Evolutionary conservation across 2,797 vertebrate genomes (phyloP).

Genomic region (Pseudotriccus pelzelni): DNA sequence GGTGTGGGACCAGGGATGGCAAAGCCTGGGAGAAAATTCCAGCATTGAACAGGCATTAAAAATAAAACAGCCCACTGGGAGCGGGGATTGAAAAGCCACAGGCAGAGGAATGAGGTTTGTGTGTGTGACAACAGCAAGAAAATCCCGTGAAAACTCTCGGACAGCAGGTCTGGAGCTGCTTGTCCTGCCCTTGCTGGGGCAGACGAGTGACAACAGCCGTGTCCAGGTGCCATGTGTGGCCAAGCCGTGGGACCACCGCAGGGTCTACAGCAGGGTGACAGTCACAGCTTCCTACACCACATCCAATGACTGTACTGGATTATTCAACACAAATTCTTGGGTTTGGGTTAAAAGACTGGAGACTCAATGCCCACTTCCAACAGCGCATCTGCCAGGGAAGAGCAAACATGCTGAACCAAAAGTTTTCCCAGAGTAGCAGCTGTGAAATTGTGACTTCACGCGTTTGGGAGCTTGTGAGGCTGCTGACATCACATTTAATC

Average conservation of each 20-base stretch:
- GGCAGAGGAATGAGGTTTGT: neutral
- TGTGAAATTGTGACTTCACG: neutral
- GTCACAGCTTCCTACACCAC: neutral
- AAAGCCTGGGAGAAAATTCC: neutral
- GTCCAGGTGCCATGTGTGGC: neutral
- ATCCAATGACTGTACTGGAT: rapidly evolving
- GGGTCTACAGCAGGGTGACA: neutral
- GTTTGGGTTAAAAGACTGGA: rapidly evolving
- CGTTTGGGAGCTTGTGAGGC: neutral
- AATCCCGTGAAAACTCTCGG: neutral
- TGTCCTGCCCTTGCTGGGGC: rapidly evolving
- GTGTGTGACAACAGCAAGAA: neutral
- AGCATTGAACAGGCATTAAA: neutral
- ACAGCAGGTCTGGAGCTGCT: neutral
- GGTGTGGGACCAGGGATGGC: neutral
- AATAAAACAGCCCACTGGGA: neutral
- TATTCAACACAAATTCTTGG: neutral
- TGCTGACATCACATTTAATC: neutral
- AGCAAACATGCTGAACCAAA: neutral
- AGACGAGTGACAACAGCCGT: neutral
- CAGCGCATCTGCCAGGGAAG: neutral
- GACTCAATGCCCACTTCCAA: rapidly evolving
- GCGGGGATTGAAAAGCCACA: neutral
- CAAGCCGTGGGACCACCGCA: rapidly evolving
- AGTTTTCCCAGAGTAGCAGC: neutral